A percentile compares a stretch with the other conserved stretches of the same genome.
Evolutionary conservation across 2,888 invertebrate genomes (phyloP).

Genomic region (Eristalis arbustorum): DNA sequence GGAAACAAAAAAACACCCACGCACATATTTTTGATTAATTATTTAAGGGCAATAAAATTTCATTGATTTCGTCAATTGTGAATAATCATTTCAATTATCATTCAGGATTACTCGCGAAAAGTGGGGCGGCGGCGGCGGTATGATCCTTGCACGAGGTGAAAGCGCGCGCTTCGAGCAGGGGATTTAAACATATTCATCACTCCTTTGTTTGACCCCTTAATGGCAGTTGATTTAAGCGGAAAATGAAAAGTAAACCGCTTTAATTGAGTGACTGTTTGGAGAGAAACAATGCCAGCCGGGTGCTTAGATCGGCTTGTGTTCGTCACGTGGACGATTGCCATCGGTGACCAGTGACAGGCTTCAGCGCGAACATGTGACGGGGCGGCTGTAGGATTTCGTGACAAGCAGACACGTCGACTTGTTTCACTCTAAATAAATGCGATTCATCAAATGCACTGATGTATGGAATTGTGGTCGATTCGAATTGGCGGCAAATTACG

Average conservation of each 20-base stretch:
- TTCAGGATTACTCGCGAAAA: neutral
- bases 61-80: conserved; percentile 14
- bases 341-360: neutral
- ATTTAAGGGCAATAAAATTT: conserved; percentile 8
- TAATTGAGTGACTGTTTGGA: neutral
- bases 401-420: neutral
- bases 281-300: neutral
- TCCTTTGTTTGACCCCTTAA: neutral
- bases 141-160: neutral
- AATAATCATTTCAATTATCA: neutral
- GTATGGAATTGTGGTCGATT: neutral
- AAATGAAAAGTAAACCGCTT: neutral
- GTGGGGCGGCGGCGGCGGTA: neutral
- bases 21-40: neutral
- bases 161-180: neutral
- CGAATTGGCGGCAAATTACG: neutral
- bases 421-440: neutral
- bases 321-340: neutral
- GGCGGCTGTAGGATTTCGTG: neutral
- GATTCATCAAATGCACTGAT: neutral
- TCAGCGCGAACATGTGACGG: neutral
- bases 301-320: neutral
- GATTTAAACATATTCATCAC: neutral
- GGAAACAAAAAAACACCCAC: neutral
- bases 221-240: neutral